Evolutionary conservation across 2,797 vertebrate species (phyloP).

Genomic region (Paedocypris micromegethes): DNA sequence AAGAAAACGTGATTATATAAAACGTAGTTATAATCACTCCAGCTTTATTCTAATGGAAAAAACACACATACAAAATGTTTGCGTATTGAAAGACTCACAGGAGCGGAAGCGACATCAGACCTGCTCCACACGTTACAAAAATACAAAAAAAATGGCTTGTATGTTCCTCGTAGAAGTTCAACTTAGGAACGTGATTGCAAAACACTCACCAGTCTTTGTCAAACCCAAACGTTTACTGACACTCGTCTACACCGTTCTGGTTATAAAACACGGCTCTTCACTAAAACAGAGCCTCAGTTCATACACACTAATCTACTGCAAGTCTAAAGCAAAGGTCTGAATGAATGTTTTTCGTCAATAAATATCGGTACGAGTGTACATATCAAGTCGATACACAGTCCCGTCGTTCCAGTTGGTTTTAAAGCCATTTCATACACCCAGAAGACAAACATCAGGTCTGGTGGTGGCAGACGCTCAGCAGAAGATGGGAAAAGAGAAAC

Average conservation of each 20-base stretch:
- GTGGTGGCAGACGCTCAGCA: constrained; percentile 12
- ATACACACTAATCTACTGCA: constrained; percentile 10
- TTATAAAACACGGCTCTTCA: no score
- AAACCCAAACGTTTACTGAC: no score
- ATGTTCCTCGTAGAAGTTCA: constrained; percentile 75
- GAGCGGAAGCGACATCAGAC: constrained; percentile 63
- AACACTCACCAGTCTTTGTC: constrained; percentile 44
- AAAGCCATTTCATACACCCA: neutral
- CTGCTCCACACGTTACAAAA: constrained; percentile 68
- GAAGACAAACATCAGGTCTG: constrained; percentile 19
- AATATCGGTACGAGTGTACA: neutral
- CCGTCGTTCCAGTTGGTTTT: neutral
- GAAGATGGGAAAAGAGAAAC: constrained; percentile 11
- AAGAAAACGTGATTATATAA: no score
- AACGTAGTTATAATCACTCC: constrained; percentile 52
- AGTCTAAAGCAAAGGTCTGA: constrained; percentile 4
- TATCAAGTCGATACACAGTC: neutral
- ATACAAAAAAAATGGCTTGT: constrained; percentile 78
- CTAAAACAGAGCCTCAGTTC: neutral
- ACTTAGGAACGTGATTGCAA: constrained; percentile 65
- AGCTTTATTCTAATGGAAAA: constrained; percentile 67
- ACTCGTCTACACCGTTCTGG: no score
- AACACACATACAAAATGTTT: constrained; percentile 64
- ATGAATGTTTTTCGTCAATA: neutral
- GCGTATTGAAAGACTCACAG: constrained; percentile 71